A percentile compares a stretch with the other conserved stretches of the same genome.
phyloP scores from a whole-genome alignment of 2,113 vertebrate species.

The Microcebus murinus region DNA sequence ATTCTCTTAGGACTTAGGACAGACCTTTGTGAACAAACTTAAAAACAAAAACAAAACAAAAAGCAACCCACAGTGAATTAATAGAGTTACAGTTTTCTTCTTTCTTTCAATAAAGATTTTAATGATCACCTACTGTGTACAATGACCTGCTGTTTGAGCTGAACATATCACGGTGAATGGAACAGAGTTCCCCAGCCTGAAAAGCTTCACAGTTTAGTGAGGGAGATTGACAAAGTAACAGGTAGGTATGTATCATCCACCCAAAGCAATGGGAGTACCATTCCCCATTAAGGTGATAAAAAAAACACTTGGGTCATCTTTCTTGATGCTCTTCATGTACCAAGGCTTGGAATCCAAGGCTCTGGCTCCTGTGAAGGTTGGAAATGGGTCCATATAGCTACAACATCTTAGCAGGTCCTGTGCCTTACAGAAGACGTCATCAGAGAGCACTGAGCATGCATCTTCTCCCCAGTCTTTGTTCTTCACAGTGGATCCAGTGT shows the following conservation, averaged over 20 bases:
- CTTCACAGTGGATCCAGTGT: not conserved
- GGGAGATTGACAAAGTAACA: not conserved
- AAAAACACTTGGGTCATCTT: not conserved
- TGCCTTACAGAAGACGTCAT: not conserved
- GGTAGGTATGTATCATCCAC: not conserved
- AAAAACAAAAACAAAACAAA: not conserved
- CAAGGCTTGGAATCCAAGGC: not conserved
- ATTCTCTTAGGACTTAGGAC: not conserved
- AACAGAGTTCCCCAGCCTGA: not conserved
- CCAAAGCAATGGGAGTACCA: not conserved
- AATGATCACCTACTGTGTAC: not conserved
- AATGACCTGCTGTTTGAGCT: not conserved
- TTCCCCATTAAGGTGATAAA: not conserved
- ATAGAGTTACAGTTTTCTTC: not conserved
- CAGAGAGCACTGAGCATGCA: not conserved
- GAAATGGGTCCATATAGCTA: not conserved
- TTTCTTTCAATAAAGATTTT: not conserved
- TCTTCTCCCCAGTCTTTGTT: not conserved
- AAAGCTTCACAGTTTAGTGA: not conserved
- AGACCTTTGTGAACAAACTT: constrained; percentile 14
- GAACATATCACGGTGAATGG: not conserved
- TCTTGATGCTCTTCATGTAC: not conserved
- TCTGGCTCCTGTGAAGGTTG: not conserved
- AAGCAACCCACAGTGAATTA: not conserved
- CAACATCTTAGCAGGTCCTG: not conserved